Percentiles rank a stretch among this genome's conserved stretches.
These are phyloP conservation scores for Tyrannus savana DNA, from an alignment of 2,113 vertebrate species.

Conservation along the genomic window DNA sequence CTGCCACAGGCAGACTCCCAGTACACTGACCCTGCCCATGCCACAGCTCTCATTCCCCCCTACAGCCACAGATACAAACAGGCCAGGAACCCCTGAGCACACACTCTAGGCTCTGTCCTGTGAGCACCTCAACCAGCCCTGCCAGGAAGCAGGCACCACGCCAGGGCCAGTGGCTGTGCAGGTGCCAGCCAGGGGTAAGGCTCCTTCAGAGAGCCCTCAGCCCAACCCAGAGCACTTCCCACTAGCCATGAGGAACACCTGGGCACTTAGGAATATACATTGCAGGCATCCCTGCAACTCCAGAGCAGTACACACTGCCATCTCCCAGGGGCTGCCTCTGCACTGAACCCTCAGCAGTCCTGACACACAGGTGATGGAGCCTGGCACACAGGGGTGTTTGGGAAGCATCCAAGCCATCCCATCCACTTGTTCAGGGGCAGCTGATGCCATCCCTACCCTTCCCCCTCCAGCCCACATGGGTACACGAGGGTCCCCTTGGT, in stretches of 20 bases:
- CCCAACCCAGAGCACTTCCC: background rate
- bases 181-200: background rate
- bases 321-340: background rate
- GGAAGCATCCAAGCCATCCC: background rate
- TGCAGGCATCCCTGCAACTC: background rate
- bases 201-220: background rate
- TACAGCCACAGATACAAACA: fast-evolving
- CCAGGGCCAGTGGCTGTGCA: background rate
- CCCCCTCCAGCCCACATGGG: background rate
- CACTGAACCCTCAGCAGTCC: background rate
- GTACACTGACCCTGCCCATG: fast-evolving
- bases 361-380: background rate
- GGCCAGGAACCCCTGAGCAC: background rate
- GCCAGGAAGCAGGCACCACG: fast-evolving
- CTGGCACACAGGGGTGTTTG: background rate
- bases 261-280: fast-evolving
- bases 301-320: background rate
- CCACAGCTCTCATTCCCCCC: background rate
- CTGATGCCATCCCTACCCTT: background rate
- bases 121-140: background rate
- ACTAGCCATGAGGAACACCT: background rate
- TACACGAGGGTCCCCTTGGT: background rate
- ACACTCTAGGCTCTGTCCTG: background rate
- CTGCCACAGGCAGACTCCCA: background rate
- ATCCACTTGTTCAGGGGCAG: background rate